Percentiles rank a stretch among this genome's conserved stretches.
Conservation (phyloP, 92 coral and sea anemone genomes). For the Pocillopora meandrina region DNA sequence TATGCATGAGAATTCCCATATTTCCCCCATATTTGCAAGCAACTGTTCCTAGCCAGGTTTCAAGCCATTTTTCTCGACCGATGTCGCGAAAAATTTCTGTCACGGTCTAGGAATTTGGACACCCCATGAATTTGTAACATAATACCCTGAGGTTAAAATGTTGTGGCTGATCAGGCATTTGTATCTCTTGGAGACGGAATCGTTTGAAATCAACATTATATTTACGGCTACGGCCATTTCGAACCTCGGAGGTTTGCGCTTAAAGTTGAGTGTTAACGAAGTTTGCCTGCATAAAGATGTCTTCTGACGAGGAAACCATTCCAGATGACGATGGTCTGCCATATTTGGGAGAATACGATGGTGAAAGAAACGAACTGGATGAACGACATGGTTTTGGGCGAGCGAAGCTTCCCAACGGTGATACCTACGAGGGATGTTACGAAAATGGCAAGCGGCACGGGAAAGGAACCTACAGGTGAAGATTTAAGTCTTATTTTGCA, state of each 20-base stretch:
- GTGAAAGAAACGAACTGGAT: conserved; percentile 77
- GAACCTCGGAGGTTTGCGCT: neutral
- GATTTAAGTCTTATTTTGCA: neutral
- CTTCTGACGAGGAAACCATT: conserved; percentile 69
- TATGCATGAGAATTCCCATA: no score
- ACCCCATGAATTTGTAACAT: neutral
- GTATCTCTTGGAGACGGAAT: conserved; percentile 40
- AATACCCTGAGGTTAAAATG: neutral
- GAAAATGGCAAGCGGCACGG: conserved; percentile 83
- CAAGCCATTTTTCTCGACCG: no score
- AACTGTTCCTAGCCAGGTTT: no score
- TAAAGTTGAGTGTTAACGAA: neutral
- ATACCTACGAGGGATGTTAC: conserved; percentile 79
- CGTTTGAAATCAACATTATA: conserved; percentile 23
- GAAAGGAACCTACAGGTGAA: conserved; percentile 78
- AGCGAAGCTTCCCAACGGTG: conserved; percentile 87
- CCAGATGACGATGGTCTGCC: conserved; percentile 79
- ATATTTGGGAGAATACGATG: conserved; percentile 83
- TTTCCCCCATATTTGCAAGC: no score
- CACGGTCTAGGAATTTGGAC: neutral
- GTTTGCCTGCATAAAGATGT: conserved; percentile 39
- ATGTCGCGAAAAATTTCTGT: neutral
- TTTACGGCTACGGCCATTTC: neutral
- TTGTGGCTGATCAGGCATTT: conserved; percentile 4
- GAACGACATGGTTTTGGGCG: conserved; percentile 80